Base-by-base conservation (phyloP, 2,888 invertebrate species). In the Mongoloraphidia duomilia region DNA sequence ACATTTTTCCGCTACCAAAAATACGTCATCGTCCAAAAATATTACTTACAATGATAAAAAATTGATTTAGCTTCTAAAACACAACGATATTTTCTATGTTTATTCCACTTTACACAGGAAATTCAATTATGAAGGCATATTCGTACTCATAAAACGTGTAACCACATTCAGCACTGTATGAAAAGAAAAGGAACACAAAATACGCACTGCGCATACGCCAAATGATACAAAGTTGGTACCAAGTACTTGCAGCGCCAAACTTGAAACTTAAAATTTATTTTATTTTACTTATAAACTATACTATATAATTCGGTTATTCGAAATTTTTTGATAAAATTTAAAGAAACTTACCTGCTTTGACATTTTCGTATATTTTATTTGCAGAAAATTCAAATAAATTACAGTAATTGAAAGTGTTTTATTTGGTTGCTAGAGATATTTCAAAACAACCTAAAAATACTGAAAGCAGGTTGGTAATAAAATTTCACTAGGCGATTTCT, bases 111-210 rank as follows among this genome's bases (percentile, higher is more conserved):
- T 26, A 26, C 6, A 26, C 3, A 33, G 5, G 44, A 17, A 34
- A 44, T 44, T 34, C 8, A 33, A 9, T 34, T 13, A n/a, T 46
- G 17, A 46, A 46, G 38, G 36, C 26, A 14, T 12, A 17, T 36
- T 38, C 4, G 11, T 17, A 5, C 36, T 12, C 10, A 37, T 14
- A 46, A 35, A 46, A 46, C 46, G 46, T 46, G 46, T 46, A 36
- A 37, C 37, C 38, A 14, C 17, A 37, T 11, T 34, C 3, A 33
- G 10, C 13, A 26, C 26, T 34, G 14, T 37, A 34, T 36, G 46
- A 46, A 46, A 46, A 46, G 46, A 37, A 38, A 34, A 45, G 10
- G 45, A 14, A 13, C 45, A 36, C 45, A 45, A 9, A 13, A 38
- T 9, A 34, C 17, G 36, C 3, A 26, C 1, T 5, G 26, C 26